Evolutionary conservation across 1,140 invertebrate species (phyloP), one percentile per base, ranked within the genome.

Genomic region (Whitmania pigra): DNA sequence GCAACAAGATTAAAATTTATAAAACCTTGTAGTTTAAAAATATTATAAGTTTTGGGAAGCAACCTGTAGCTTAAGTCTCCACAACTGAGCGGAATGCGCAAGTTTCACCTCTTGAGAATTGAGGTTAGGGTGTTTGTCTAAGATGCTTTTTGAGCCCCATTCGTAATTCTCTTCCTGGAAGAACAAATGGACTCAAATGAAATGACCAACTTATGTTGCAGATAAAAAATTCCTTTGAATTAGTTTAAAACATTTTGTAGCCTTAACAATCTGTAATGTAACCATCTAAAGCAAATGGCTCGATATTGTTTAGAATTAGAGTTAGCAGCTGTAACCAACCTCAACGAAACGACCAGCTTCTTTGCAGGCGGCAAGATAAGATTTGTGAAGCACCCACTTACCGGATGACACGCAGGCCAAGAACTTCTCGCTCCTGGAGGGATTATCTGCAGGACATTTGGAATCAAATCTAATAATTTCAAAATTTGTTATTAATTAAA

Each of bases 341-440:
- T 87, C 79, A 9, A 93, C 77, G 77, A 93, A 92, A 70, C 77
- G 77, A 0, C 86, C 86, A 20, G 84, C 84, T 43, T 84, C 78
- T 25, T 86, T 79, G 70, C 88, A 90, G 63, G 87, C 84, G 18
- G 87, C 85, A 13, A 94, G 81, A 78, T 92, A 94, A 0, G 86
- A 86, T 2, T 87, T 85, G 78, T 91, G 88, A 13, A 94, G 79
- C 2, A 94, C 85, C 91, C 91, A 94, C 78, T 90, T 90, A 31
- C 93, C 92, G 0, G 88, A 85, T 0, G 92, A 91, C 53, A 94
- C 87, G 75, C 88, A 88, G 3, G 88, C 87, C 2, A 94, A 83
- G 80, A 90, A 86, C 82, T 93, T 93, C 83, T 94, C 92, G 79
- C 90, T 93, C 74, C 90, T 86, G 20, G 86, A 84, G 0, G 88